Evolutionary conservation across 2,888 invertebrate genomes (phyloP), one percentile per base, ranked within the genome.

Genomic region (Hirtodrosophila cameraria): DNA sequence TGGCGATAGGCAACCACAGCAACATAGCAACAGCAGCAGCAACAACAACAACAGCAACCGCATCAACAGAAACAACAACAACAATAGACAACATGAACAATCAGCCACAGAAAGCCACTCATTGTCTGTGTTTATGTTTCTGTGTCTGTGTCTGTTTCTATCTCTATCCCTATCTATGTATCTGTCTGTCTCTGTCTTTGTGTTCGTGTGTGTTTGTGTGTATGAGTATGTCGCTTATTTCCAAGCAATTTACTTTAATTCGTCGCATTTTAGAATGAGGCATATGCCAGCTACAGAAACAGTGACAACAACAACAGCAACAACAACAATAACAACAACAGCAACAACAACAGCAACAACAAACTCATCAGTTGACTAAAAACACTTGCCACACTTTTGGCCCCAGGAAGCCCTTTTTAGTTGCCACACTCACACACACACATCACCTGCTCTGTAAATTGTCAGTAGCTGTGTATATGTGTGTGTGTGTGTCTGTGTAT

Each of bases 241-340:
- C 83, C 76, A 65, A 72, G 77, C 81, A 81, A 88, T 88, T 88
- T 79, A 75, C 75, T 87, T 81, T 86, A 83, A 86, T 87, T 80
- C 79, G 63, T 70, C 66, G 64, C 69, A 78, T 76, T 82, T 87
- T 80, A 86, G 67, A 83, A 42, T 46, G 55, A 49, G 68, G 72
- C 72, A 67, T 75, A 68, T 75, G 64, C 55, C 60, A 48, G 46
- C 18, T 45, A 58, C 45, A 41, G 42, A n/a, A n/a, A n/a, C n/a
- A n/a, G n/a, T n/a, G n/a, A n/a, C 25, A 42, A 25, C 27, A 59
- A 8, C 39, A 41, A 5, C 31, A 23, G 45, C 18, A 43, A 30
- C 41, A 45, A 41, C 48, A 64, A 60, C n/a, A n/a, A n/a, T n/a
- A n/a, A n/a, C n/a, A n/a, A n/a, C n/a, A n/a, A n/a, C n/a, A 41